phyloP scores from a whole-genome alignment of 2,113 vertebrate species.

The Apodemus sylvaticus region DNA sequence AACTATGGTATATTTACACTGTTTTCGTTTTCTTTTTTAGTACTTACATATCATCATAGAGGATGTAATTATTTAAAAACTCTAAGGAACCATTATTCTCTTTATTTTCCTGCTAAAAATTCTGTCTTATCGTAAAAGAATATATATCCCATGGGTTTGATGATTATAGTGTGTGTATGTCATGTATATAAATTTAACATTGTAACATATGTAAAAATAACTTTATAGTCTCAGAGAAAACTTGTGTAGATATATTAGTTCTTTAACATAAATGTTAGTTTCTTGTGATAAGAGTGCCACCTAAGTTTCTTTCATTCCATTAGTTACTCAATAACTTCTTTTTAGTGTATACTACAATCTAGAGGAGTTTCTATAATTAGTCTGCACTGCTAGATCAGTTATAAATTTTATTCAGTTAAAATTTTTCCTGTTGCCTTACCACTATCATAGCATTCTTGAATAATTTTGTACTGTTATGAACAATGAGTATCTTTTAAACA shows the following conservation, averaged over 20 bases:
- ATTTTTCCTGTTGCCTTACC: not conserved
- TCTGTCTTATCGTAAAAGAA: not conserved
- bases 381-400: not conserved
- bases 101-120: not conserved
- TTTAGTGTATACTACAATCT: not conserved
- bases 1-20: not conserved
- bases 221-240: not conserved
- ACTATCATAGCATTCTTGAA: not conserved
- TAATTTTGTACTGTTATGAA: not conserved
- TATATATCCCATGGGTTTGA: not conserved
- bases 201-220: not conserved
- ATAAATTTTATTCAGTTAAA: not conserved
- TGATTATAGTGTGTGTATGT: not conserved
- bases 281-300: not conserved
- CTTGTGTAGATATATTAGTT: not conserved
- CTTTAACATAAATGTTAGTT: not conserved
- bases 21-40: not conserved
- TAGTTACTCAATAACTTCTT: not conserved
- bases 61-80: not conserved
- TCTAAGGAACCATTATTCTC: not conserved
- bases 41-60: not conserved
- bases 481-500: not conserved
- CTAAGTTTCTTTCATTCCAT: not conserved
- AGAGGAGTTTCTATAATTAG: not conserved
- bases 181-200: not conserved